phyloP scores from a whole-genome alignment of 2,797 vertebrate species.

The Botia kubotai region DNA sequence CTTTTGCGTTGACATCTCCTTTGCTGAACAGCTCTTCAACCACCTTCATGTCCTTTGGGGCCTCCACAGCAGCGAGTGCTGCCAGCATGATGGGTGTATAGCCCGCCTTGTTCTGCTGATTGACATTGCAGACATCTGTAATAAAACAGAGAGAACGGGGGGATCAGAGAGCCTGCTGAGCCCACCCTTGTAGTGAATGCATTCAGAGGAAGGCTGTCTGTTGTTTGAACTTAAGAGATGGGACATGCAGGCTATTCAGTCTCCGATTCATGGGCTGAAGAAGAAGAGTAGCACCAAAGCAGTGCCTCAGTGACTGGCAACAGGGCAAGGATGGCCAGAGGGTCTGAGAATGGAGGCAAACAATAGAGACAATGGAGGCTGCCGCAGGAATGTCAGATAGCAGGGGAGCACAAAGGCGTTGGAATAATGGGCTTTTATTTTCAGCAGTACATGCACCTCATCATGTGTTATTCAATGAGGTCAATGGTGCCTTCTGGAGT shows the following conservation, averaged over 20 bases:
- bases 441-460: slow-evolving; percentile 69
- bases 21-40: slow-evolving; percentile 94
- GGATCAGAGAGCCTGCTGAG: slow-evolving; percentile 51
- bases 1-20: slow-evolving; percentile 96
- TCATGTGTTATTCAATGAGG: slow-evolving; percentile 58
- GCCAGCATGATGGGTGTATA: slow-evolving; percentile 99
- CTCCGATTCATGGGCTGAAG: slow-evolving; percentile 19
- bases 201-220: slow-evolving; percentile 35
- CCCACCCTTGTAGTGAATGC: slow-evolving; percentile 45
- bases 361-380: slow-evolving; percentile 69
- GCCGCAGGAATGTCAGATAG: slow-evolving; percentile 58
- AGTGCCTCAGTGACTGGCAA: slow-evolving; percentile 44
- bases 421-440: slow-evolving; percentile 72
- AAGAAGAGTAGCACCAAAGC: slow-evolving; percentile 47
- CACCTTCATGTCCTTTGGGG: slow-evolving; percentile 89
- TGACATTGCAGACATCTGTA: slow-evolving; percentile 93
- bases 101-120: slow-evolving; percentile 98
- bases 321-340: slow-evolving; percentile 37
- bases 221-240: slow-evolving; percentile 53
- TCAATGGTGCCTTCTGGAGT: slow-evolving; percentile 1
- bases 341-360: slow-evolving; percentile 58
- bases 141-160: slow-evolving; percentile 45
- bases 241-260: slow-evolving; percentile 51
- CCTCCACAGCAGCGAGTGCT: slow-evolving; percentile 93
- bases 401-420: slow-evolving; percentile 67